Base-by-base conservation (phyloP, 1,140 invertebrate species). In the Pseudomyrmex pallidus region DNA sequence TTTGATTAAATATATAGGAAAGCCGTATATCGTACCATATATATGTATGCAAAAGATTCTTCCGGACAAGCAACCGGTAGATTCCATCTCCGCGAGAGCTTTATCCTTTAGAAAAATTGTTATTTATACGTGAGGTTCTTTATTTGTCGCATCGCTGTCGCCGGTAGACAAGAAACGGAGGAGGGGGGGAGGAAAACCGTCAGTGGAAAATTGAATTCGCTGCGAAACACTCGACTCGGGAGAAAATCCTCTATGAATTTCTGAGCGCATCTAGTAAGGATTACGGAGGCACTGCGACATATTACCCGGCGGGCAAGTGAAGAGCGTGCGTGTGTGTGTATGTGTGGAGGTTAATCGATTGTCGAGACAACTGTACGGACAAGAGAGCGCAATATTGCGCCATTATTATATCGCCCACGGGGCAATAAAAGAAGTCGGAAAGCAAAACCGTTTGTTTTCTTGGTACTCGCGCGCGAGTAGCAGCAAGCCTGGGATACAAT, bases 151-250 rank as follows among this genome's bases (percentile, higher is more conserved):
- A 17, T 70, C 46, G 57, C 63, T 72, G 59, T 74, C 72, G 17
- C 64, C n/a, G n/a, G n/a, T 12, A 46, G 56, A 35, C 35, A 7
- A 35, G 5, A 7, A 35, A 35, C 25, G 25, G 3, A 35, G 0
- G 35, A 5, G 7, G 35, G 5, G 0, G 5, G 35, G 35, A 35
- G 22, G 46, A 56, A 8, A 44, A 57, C 20, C 13, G 22, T 57
- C 9, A 82, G 64, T 20, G 5, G 64, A 50, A 74, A 86, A 86
- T 87, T 87, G 85, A 77, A 86, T 86, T 83, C 54, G 35, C 66
- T 54, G 15, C 15, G 74, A 77, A 78, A 83, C 13, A 67, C 46
- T 66, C 82, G 63, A 77, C 63, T 77, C 22, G 13, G 35, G 5
- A 50, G 82, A 70, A 52, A 59, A 62, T 48, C 57, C 59, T 86